Conservation (phyloP, 2,888 invertebrate species). For the Erebia epiphron region DNA sequence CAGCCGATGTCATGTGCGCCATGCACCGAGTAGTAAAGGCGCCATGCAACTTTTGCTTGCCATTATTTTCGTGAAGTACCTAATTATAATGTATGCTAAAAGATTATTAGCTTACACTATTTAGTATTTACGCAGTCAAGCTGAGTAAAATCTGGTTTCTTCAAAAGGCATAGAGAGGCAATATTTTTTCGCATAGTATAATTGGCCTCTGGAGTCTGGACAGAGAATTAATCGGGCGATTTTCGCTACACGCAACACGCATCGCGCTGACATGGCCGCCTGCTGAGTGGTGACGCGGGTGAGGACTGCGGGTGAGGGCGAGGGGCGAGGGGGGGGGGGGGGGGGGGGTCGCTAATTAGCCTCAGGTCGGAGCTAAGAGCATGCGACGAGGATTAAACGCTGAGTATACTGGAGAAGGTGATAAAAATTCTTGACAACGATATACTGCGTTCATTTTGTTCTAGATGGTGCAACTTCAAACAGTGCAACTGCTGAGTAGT, state of each 20-base stretch:
- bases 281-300: neutral
- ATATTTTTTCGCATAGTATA: neutral
- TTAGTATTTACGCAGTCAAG: too few species aligned
- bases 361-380: constrained; percentile 34
- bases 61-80: too few species aligned
- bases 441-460: neutral
- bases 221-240: constrained; percentile 27
- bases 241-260: constrained; percentile 15
- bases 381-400: constrained; percentile 32
- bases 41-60: too few species aligned
- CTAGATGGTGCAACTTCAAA: neutral
- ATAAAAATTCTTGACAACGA: constrained; percentile 15
- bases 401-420: constrained; percentile 24
- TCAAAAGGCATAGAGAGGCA: too few species aligned
- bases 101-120: too few species aligned
- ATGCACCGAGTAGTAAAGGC: too few species aligned
- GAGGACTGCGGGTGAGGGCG: neutral
- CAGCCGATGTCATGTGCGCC: too few species aligned
- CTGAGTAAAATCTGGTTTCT: too few species aligned
- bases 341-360: constrained; percentile 33
- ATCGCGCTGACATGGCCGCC: neutral
- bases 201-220: constrained; percentile 5
- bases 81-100: too few species aligned
- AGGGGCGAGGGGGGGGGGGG: neutral
- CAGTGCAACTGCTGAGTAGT: too few species aligned